These are phyloP conservation scores for Drosophila asahinai DNA, from an alignment of 1,140 invertebrate genomes.

Conservation along the genomic window DNA sequence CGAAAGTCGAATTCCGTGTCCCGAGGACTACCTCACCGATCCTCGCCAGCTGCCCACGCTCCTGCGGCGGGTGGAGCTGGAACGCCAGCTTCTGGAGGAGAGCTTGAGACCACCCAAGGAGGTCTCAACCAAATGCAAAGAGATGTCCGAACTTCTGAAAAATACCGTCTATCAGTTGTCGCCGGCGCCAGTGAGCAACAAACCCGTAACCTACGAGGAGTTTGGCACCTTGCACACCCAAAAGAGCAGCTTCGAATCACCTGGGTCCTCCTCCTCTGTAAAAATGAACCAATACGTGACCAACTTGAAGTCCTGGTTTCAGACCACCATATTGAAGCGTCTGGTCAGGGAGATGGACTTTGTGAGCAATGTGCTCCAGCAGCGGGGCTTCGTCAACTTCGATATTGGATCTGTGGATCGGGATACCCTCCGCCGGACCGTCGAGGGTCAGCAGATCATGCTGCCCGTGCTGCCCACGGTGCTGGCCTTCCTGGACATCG, in stretches of 20 bases:
- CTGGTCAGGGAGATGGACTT: slow-evolving; percentile 89
- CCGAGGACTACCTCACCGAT: slow-evolving; percentile 5
- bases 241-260: slow-evolving; percentile 13
- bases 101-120: slow-evolving; percentile 13
- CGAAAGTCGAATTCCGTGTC: neutral
- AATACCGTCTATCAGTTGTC: slow-evolving; percentile 74
- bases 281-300: slow-evolving; percentile 72
- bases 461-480: slow-evolving; percentile 89
- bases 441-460: slow-evolving; percentile 87
- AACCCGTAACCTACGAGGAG: slow-evolving; percentile 65
- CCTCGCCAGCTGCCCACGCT: slow-evolving; percentile 1
- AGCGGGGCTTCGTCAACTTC: slow-evolving; percentile 89
- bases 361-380: slow-evolving; percentile 88
- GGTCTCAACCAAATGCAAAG: slow-evolving; percentile 21
- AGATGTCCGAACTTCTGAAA: slow-evolving; percentile 35
- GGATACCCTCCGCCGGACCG: slow-evolving; percentile 89
- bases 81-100: neutral
- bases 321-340: slow-evolving; percentile 90
- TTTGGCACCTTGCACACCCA: slow-evolving; percentile 32
- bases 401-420: slow-evolving; percentile 89
- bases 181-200: slow-evolving; percentile 55
- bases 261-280: slow-evolving; percentile 57
- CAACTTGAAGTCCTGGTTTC: slow-evolving; percentile 88
- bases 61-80: slow-evolving; percentile 20
- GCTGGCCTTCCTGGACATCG: slow-evolving; percentile 91